phyloP scores from a whole-genome alignment of 2,113 vertebrate species.

The Beaufortia kweichowensis region DNA sequence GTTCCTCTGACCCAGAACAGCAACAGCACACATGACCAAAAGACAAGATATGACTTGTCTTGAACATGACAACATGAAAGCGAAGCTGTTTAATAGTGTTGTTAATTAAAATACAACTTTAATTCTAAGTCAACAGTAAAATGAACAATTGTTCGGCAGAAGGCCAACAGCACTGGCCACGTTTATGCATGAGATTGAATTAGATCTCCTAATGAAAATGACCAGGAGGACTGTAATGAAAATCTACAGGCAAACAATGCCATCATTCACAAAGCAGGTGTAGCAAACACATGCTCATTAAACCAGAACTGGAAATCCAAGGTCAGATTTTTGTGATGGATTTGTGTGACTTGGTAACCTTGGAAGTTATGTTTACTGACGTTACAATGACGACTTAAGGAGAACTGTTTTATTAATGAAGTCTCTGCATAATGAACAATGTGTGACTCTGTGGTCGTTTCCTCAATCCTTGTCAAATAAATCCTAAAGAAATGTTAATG shows the following conservation, averaged over 20 bases:
- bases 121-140: not conserved
- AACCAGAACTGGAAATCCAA: not conserved
- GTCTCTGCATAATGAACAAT: slow-evolving; percentile 7
- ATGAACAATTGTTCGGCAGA: not conserved
- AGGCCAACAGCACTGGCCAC: not conserved
- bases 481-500: not conserved
- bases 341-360: not conserved
- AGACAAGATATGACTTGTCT: not conserved
- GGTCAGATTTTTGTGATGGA: not conserved
- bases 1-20: not conserved
- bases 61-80: not conserved
- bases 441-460: not conserved
- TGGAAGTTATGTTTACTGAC: not conserved
- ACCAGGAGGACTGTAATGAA: not conserved
- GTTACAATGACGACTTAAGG: not conserved
- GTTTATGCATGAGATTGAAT: not conserved
- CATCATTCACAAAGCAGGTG: not conserved
- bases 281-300: not conserved
- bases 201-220: not conserved
- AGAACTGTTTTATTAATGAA: slow-evolving; percentile 24
- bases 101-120: slow-evolving; percentile 6
- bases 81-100: not conserved
- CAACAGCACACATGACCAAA: not conserved
- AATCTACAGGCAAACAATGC: not conserved
- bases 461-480: not conserved